These are phyloP conservation scores for Idaea straminata DNA, from an alignment of 2,888 invertebrate species.

Conservation along the genomic window DNA sequence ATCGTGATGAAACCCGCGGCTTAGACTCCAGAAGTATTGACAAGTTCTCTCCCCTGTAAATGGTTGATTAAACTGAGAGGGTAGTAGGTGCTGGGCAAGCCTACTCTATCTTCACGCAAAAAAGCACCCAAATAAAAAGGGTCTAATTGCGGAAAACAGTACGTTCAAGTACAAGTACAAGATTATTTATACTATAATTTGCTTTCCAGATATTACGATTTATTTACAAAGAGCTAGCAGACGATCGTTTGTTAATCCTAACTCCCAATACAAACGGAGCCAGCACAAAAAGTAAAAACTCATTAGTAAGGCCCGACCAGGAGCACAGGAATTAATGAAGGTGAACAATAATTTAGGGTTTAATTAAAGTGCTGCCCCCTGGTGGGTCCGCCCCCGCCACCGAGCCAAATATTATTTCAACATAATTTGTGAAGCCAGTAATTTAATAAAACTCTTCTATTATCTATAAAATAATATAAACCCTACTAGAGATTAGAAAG, in stretches of 20 bases:
- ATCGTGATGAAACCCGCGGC: too few relatives aligned
- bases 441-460: conserved; percentile 69
- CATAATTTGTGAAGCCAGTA: conserved; percentile 76
- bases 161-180: too few relatives aligned
- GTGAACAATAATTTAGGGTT: conserved; percentile 80
- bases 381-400: conserved; percentile 58
- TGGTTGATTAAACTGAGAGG: too few relatives aligned
- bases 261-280: conserved; percentile 41
- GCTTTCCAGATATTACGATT: background rate
- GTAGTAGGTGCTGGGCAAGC: too few relatives aligned
- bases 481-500: conserved; percentile 1
- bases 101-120: too few relatives aligned
- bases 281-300: conserved; percentile 73
- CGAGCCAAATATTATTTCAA: conserved; percentile 63
- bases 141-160: too few relatives aligned
- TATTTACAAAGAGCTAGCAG: conserved; percentile 13
- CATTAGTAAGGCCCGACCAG: conserved; percentile 72
- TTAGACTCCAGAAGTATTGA: too few relatives aligned
- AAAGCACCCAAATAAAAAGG: too few relatives aligned
- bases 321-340: conserved; percentile 78
- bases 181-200: background rate
- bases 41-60: too few relatives aligned
- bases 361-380: conserved; percentile 78
- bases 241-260: conserved; percentile 29
- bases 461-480: conserved; percentile 6